Evolutionary conservation across 1,140 invertebrate genomes (phyloP), one percentile per base, ranked within the genome.

Genomic region (Glossosoma conforme): DNA sequence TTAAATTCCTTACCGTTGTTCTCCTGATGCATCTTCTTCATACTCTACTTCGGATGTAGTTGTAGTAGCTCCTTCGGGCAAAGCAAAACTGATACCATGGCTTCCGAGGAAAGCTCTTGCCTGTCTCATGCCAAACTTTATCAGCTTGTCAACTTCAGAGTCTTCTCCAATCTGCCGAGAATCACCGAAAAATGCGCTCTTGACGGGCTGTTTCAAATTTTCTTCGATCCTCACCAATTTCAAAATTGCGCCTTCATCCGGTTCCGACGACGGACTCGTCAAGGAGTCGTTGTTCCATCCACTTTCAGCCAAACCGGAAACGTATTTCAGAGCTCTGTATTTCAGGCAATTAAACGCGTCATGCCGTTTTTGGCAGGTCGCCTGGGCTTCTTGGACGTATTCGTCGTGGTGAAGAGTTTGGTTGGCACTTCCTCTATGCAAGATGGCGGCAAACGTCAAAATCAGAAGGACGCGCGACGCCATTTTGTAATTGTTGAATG

Each of bases 51-150:
- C n/a, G n/a, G n/a, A n/a, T n/a, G 48, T 17, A 14, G 44, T 38
- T 1, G 49, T 32, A 5, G 32, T 37, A 13, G 56, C 56, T 21
- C 56, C 56, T 13, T 43, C 28, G 1, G 56, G 56, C 3, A 58
- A 38, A 10, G 22, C 33, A 2, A 58, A 5, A 11, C 32, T 58
- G 20, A 58, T 28, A 3, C 56, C 56, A 13, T 58, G 41, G 21
- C 46, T 52, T 15, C 17, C 47, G 43, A 58, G 14, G 33, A 54
- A 54, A 4, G 8, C n/a, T 22, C 37, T 32, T 9, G 47, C 17
- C 22, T 58, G 51, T 18, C 56, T 50, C 24, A 54, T 58, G 17
- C 42, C 56, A 30, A 58, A 58, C 42, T 58, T 58, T 22, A 58
- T 22, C n/a, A 58, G 28, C 43, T 53, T 58, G 2, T 54, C 56